Evolutionary conservation across 2,797 vertebrate species (phyloP).

Genomic region (Cirrhinus mrigala): DNA sequence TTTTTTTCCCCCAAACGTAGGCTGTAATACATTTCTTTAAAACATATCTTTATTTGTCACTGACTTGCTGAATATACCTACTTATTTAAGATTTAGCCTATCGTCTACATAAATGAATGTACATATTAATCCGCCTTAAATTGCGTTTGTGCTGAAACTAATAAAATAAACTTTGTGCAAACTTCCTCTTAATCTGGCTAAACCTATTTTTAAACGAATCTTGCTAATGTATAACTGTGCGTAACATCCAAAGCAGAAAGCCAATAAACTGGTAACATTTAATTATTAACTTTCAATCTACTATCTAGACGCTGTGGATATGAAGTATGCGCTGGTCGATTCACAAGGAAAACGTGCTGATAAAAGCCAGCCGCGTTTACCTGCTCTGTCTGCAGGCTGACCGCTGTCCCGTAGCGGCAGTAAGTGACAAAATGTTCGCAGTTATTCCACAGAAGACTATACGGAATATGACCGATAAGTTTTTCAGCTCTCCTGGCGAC

Average conservation of each 20-base stretch:
- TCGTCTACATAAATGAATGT: neutral
- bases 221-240: neutral
- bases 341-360: neutral
- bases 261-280: neutral
- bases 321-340: neutral
- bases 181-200: neutral
- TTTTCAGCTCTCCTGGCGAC: conserved; percentile 86
- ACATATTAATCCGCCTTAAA: neutral
- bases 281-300: neutral
- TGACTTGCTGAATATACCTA: too few species aligned
- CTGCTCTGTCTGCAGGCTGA: conserved; percentile 92
- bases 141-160: neutral
- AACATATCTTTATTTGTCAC: neutral
- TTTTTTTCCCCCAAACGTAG: neutral
- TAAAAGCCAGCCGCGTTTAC: conserved; percentile 70
- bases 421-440: conserved; percentile 96
- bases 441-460: conserved; percentile 97
- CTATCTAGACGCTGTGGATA: neutral
- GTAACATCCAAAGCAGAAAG: neutral
- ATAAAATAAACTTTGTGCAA: neutral
- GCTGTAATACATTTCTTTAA: neutral
- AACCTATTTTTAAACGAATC: neutral
- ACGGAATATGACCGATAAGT: conserved; percentile 83
- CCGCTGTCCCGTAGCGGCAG: conserved; percentile 87
- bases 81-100: neutral